Conservation (phyloP, 2,888 invertebrate genomes). For the Pseudococcus viburni region DNA sequence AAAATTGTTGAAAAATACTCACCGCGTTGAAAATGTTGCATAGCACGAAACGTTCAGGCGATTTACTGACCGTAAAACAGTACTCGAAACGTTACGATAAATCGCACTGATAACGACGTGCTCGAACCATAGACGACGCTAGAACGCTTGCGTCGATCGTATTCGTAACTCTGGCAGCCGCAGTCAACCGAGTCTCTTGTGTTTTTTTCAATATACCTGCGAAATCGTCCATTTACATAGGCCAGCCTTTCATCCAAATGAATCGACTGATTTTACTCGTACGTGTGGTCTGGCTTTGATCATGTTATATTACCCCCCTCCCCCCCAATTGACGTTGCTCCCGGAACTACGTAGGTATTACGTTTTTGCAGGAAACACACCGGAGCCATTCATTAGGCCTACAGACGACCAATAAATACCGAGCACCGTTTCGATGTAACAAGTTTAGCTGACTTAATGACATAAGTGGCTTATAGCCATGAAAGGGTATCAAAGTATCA, state of each 20-base stretch:
- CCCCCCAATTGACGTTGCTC: no score
- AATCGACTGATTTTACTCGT: constrained; percentile 14
- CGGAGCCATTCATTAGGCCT: constrained; percentile 37
- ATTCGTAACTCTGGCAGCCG: no score
- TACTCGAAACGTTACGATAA: constrained; percentile 32
- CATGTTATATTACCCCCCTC: neutral
- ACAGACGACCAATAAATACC: neutral
- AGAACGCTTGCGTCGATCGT: constrained; percentile 15
- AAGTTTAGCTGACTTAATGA: neutral
- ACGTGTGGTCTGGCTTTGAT: neutral
- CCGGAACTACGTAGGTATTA: neutral
- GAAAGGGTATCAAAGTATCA: neutral
- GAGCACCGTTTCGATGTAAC: neutral
- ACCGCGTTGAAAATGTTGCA: constrained; percentile 52
- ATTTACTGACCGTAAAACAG: constrained; percentile 32
- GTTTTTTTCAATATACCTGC: neutral
- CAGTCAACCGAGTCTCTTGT: no score
- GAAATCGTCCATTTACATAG: constrained; percentile 44
- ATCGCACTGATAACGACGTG: constrained; percentile 26
- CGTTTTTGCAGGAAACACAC: neutral
- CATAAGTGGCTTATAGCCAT: neutral
- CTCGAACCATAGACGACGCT: neutral
- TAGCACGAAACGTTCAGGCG: constrained; percentile 52
- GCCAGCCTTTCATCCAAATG: constrained; percentile 1
- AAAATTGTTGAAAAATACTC: constrained; percentile 7